These are phyloP conservation scores for Dicycla oo DNA, from an alignment of 2,888 invertebrate species.

Conservation along the genomic window DNA sequence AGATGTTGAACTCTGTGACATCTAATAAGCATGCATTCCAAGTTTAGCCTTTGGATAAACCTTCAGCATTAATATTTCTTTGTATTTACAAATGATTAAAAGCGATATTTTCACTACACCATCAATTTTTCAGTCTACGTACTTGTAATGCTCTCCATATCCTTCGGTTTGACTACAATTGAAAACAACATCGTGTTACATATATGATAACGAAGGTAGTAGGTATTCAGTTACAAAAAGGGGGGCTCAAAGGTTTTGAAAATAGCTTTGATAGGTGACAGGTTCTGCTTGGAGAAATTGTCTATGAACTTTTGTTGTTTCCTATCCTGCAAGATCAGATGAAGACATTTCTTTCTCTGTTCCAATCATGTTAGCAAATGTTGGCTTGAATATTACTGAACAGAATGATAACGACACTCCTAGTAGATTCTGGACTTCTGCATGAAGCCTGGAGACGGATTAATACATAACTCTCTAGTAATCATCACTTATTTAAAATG, in stretches of 20 bases:
- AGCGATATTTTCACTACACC: conserved; percentile 53
- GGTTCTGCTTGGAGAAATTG: neutral
- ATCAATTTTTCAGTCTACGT: conserved; percentile 83
- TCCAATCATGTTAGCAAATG: neutral
- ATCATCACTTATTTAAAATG: neutral
- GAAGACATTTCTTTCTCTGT: neutral
- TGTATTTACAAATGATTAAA: conserved; percentile 43
- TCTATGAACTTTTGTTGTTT: neutral
- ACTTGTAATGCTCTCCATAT: conserved; percentile 95
- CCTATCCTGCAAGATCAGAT: neutral
- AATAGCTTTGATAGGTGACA: neutral
- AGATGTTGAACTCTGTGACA: conserved; percentile 38
- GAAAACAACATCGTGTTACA: conserved; percentile 72
- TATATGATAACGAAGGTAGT: conserved; percentile 13
- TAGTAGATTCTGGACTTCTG: neutral
- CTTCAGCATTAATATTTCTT: conserved; percentile 17
- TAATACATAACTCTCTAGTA: neutral
- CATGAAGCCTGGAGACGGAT: neutral
- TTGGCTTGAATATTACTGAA: neutral
- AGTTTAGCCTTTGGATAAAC: conserved; percentile 11
- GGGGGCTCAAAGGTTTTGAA: neutral
- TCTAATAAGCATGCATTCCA: conserved; percentile 58
- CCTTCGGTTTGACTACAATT: conserved; percentile 92
- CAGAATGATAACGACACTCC: neutral
- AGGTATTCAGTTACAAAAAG: conserved; percentile 7